These are phyloP conservation scores for Nysson spinosus DNA, from an alignment of 2,888 invertebrate species.

Conservation along the genomic window DNA sequence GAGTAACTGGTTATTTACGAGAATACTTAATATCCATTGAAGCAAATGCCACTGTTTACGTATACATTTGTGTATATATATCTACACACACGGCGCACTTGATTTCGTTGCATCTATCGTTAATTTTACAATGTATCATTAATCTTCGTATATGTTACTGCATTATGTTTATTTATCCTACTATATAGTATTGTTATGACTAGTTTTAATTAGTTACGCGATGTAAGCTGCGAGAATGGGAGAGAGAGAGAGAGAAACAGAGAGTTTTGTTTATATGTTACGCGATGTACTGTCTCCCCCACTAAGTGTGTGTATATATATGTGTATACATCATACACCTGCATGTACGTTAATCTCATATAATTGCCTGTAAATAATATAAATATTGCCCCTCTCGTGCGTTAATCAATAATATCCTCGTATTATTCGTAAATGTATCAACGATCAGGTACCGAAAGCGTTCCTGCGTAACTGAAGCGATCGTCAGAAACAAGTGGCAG, in stretches of 20 bases:
- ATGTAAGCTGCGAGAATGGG: slow-evolving; percentile 16
- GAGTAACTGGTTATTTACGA: slow-evolving; percentile 48
- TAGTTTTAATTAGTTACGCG: slow-evolving; percentile 66
- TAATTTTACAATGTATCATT: slow-evolving; percentile 62
- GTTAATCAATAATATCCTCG: slow-evolving; percentile 26
- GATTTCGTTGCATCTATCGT: slow-evolving; percentile 47
- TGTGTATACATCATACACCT: slow-evolving; percentile 34
- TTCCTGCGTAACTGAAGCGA: slow-evolving; percentile 8
- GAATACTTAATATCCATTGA: slow-evolving; percentile 69
- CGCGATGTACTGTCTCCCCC: slow-evolving; percentile 40
- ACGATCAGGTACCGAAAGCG: slow-evolving; percentile 1
- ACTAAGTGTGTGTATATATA: slow-evolving; percentile 36
- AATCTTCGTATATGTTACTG: slow-evolving; percentile 67
- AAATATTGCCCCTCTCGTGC: slow-evolving; percentile 58
- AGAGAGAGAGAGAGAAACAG: slow-evolving; percentile 13
- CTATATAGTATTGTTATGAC: slow-evolving; percentile 64
- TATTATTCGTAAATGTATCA: not conserved
- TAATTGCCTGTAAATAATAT: slow-evolving; percentile 68
- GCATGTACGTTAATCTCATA: slow-evolving; percentile 45
- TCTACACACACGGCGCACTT: slow-evolving; percentile 53
- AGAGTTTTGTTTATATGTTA: slow-evolving; percentile 55
- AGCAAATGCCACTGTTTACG: slow-evolving; percentile 64
- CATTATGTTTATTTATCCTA: slow-evolving; percentile 67
- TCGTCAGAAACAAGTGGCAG: slow-evolving; percentile 14
- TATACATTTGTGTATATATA: slow-evolving; percentile 57